phyloP scores from a whole-genome alignment of 2,113 vertebrate species.

The Loxodonta africana region DNA sequence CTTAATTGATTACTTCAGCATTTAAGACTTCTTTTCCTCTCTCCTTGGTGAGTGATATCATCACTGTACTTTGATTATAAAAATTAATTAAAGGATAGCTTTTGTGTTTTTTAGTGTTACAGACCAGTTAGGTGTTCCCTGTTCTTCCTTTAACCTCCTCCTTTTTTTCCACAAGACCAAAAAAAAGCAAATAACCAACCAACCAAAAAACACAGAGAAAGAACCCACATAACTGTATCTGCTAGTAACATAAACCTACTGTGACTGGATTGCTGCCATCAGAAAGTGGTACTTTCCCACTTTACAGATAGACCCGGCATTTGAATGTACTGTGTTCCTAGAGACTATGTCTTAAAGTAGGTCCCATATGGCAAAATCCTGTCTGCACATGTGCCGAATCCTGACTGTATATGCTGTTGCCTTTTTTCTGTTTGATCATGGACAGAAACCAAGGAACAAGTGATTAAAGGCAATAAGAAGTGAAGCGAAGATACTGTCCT shows the following conservation, averaged over 20 bases:
- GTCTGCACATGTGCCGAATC: neutral
- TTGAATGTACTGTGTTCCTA: constrained; percentile 39
- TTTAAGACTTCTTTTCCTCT: neutral
- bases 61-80: neutral
- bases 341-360: constrained; percentile 57
- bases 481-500: neutral
- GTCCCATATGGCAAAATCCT: constrained; percentile 5
- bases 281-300: constrained; percentile 33
- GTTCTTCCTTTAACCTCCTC: constrained; percentile 22
- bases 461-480: constrained; percentile 32
- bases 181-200: constrained; percentile 16
- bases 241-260: constrained; percentile 11
- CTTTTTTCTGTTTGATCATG: constrained; percentile 16
- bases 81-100: neutral
- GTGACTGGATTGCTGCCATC: neutral
- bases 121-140: neutral
- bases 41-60: neutral
- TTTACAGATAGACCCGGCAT: constrained; percentile 35
- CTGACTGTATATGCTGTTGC: neutral
- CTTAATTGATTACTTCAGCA: neutral
- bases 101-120: neutral
- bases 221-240: neutral
- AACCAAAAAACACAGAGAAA: neutral
- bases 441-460: constrained; percentile 34
- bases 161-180: neutral